Evolutionary conservation across 2,113 vertebrate species (phyloP), one percentile per base, ranked within the genome.

Genomic region (Myotis yumanensis): DNA sequence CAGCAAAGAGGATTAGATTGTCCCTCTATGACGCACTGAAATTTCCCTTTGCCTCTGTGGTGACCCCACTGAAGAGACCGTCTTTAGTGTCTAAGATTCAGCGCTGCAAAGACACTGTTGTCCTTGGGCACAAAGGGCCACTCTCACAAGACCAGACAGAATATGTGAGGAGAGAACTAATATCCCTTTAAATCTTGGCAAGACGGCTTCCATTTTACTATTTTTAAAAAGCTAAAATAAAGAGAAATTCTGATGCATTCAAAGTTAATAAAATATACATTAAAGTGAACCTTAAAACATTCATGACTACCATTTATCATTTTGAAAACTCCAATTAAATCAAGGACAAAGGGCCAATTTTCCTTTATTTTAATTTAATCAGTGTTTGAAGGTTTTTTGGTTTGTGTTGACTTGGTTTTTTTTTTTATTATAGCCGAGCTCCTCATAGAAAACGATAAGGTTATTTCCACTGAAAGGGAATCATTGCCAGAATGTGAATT

Each of bases 1-100:
- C 94, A 98, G 98, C 97, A 99, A 99, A 99, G 98, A 98, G 98
- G 99, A 99, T 99, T 99, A 99, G 99, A 98, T 98, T 97, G 98
- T 98, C 98, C 98, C 98, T 98, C 98, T 98, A 98, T 98, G 98
- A 98, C 57, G 69, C 98, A 97, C 98, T 98, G 98, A 98, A 98
- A 98, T 98, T 98, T 98, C 97, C 96, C 98, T 98, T 98, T 98
- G 97, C 97, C 97, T 97, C 97, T 98, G 98, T 97, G 97, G 98
- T 98, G 98, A 97, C 97, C 98, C 98, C 98, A 99, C 99, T 99
- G 98, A 99, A 97, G 97, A 98, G 97, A 98, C 97, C 98, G 98
- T 97, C 98, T 98, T 98, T 97, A 98, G 98, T 98, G 98, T 98
- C 98, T 98, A 98, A 99, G 98, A 98, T 98, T 98, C 98, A 97